phyloP scores from a whole-genome alignment of 2,113 vertebrate genomes.

The Bubo blakistoni region DNA sequence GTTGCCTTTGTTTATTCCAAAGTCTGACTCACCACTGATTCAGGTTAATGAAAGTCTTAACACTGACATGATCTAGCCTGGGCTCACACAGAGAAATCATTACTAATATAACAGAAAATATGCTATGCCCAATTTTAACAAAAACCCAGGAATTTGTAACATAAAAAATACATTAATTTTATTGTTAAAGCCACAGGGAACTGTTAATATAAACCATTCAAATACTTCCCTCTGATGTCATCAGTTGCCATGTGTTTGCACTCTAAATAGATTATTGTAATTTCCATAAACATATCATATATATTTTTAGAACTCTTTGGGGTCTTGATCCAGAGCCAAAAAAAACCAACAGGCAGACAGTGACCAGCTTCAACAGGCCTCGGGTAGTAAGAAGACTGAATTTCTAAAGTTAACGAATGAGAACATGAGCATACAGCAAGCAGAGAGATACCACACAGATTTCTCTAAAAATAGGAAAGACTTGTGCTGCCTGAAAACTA shows the following conservation, averaged over 20 bases:
- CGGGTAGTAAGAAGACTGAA: not conserved
- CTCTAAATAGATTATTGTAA: slow-evolving; percentile 42
- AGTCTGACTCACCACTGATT: not conserved
- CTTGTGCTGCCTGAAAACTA: not conserved
- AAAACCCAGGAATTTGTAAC: not conserved
- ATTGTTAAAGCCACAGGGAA: not conserved
- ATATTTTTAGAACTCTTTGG: slow-evolving; percentile 47
- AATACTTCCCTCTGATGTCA: slow-evolving; percentile 32
- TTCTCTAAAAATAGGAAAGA: not conserved
- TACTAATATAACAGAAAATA: not conserved
- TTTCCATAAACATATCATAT: slow-evolving; percentile 33
- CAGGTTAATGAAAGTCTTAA: not conserved
- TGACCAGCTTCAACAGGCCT: not conserved
- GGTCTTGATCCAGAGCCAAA: not conserved
- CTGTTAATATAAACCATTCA: slow-evolving; percentile 23
- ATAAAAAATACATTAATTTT: not conserved
- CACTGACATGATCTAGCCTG: not conserved
- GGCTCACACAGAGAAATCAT: not conserved
- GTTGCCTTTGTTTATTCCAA: not conserved
- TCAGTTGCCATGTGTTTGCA: slow-evolving; percentile 20
- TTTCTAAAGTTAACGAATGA: not conserved
- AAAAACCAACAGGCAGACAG: not conserved
- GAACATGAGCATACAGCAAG: not conserved
- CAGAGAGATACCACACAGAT: not conserved
- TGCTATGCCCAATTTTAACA: not conserved